These are phyloP conservation scores for Quadriops clusia DNA, from an alignment of 2,888 invertebrate genomes.

Conservation along the genomic window DNA sequence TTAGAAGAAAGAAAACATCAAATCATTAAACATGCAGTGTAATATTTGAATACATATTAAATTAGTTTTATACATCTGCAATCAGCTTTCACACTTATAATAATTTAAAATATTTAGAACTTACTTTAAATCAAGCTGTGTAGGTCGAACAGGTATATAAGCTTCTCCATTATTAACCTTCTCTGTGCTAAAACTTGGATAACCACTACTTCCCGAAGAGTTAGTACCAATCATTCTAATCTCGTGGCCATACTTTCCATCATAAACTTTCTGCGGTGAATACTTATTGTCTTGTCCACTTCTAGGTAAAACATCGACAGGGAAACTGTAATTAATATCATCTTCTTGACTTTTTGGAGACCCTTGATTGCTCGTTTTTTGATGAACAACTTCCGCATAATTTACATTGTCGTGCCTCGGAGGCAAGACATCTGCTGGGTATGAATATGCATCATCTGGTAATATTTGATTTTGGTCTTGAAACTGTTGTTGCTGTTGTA, in stretches of 20 bases:
- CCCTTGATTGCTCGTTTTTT: conserved; percentile 8
- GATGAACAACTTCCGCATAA: conserved; percentile 7
- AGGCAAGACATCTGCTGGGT: conserved; percentile 42
- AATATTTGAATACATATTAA: too few relatives aligned
- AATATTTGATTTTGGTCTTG: conserved; percentile 26
- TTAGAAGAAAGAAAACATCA: not conserved
- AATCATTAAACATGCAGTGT: too few relatives aligned
- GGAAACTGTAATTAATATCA: conserved; percentile 34
- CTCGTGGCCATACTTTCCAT: conserved; percentile 13
- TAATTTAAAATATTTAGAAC: conserved; percentile 6
- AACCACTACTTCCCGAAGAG: conserved; percentile 3
- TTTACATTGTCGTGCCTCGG: conserved; percentile 22
- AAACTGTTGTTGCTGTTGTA: conserved; percentile 26
- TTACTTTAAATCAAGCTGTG: conserved; percentile 33
- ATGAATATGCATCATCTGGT: conserved; percentile 40
- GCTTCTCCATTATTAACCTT: conserved; percentile 22
- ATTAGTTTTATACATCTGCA: too few relatives aligned
- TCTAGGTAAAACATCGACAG: conserved; percentile 30
- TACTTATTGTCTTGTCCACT: conserved; percentile 18
- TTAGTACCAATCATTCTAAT: conserved; percentile 10
- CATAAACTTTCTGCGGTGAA: conserved; percentile 18
- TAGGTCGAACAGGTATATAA: conserved; percentile 26
- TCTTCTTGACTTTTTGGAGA: conserved; percentile 22
- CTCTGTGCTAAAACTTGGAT: conserved; percentile 9
- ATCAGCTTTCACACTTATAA: not conserved